Percentiles rank a stretch among this genome's conserved stretches.
Conservation (phyloP, 1,140 invertebrate genomes). For the Zaprionus davidi region DNA sequence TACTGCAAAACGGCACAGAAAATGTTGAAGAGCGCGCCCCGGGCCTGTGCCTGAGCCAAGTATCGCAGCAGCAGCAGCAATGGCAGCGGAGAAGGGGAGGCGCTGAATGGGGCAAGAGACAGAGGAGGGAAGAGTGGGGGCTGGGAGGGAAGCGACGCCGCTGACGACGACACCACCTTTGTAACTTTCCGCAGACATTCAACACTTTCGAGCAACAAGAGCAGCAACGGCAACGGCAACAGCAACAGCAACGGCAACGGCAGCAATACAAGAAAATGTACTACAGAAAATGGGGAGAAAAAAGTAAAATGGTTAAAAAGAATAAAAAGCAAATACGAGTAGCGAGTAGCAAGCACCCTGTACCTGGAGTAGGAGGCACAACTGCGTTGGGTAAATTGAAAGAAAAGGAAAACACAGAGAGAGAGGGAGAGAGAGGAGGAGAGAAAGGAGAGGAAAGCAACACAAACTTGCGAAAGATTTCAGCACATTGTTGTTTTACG, state of each 20-base stretch:
- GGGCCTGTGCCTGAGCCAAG: slow-evolving; percentile 36
- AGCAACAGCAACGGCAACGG: slow-evolving; percentile 14
- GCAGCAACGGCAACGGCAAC: slow-evolving; percentile 12
- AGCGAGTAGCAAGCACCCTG: background rate
- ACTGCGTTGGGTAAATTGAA: slow-evolving; percentile 40
- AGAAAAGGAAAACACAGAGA: slow-evolving; percentile 32
- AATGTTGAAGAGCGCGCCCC: slow-evolving; percentile 64
- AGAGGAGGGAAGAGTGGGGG: background rate
- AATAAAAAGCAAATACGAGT: slow-evolving; percentile 58
- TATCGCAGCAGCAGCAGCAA: slow-evolving; percentile 33
- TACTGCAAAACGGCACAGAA: slow-evolving; percentile 64
- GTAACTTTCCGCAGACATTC: slow-evolving; percentile 70
- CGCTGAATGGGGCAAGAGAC: slow-evolving; percentile 5
- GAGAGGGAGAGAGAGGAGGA: background rate
- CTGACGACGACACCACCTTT: slow-evolving; percentile 62
- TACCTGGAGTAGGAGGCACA: slow-evolving; percentile 21
- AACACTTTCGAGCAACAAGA: slow-evolving; percentile 65
- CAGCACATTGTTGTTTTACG: slow-evolving; percentile 62
- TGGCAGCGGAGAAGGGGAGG: slow-evolving; percentile 5
- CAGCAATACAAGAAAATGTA: slow-evolving; percentile 50
- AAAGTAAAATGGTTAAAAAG: slow-evolving; percentile 40
- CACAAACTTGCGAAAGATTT: slow-evolving; percentile 53
- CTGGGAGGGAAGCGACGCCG: slow-evolving; percentile 7
- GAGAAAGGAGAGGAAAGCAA: slow-evolving; percentile 31
- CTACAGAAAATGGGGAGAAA: slow-evolving; percentile 41